These are phyloP conservation scores for Phaedon cochleariae DNA, from an alignment of 2,888 invertebrate species.

Conservation along the genomic window DNA sequence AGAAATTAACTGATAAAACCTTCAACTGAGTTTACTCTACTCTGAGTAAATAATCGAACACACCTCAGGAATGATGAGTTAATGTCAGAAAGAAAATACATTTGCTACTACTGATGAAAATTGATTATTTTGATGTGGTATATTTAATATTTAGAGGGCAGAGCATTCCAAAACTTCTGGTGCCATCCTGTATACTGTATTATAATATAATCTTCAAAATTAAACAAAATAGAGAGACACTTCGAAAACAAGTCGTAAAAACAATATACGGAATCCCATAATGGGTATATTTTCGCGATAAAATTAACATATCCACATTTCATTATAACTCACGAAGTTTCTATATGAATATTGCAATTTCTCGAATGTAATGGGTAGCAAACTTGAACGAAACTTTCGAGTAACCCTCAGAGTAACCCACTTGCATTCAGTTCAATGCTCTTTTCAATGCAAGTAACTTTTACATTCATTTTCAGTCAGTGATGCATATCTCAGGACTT, in stretches of 20 bases:
- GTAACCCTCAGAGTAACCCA: not conserved
- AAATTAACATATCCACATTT: not conserved
- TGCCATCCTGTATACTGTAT: no score
- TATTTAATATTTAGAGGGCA: no score
- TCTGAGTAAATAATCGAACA: no score
- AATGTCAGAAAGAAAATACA: no score
- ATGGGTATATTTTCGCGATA: not conserved
- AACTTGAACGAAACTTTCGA: not conserved
- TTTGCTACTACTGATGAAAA: no score
- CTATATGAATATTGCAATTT: not conserved
- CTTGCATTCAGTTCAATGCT: conserved; percentile 2
- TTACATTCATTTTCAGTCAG: not conserved
- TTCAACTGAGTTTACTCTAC: no score
- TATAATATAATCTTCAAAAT: no score
- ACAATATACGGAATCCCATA: not conserved
- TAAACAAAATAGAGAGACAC: not conserved
- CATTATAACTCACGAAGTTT: not conserved
- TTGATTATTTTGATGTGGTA: no score
- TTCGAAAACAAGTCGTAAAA: not conserved
- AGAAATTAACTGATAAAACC: no score
- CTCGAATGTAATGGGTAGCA: not conserved
- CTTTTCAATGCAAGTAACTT: not conserved
- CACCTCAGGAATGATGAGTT: no score
- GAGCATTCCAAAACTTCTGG: no score
- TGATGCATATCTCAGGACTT: not conserved